Evolutionary conservation across 2,888 invertebrate genomes (phyloP).

Genomic region (Drosophila meridiana): DNA sequence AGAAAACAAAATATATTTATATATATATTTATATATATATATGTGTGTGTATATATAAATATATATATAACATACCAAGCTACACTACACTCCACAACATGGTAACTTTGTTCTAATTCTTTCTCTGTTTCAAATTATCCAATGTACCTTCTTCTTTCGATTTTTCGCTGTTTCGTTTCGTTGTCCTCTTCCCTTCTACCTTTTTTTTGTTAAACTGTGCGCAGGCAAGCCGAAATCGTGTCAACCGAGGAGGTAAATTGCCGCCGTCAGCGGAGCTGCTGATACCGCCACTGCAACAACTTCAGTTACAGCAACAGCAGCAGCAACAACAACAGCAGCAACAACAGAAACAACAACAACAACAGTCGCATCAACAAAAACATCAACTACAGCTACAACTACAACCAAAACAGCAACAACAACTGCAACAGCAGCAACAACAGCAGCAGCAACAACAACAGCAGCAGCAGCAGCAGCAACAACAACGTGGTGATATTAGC

Average conservation of each 20-base stretch:
- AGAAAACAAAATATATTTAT: constrained; percentile 3
- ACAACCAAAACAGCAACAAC: constrained; percentile 48
- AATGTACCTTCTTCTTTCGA: constrained; percentile 38
- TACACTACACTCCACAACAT: constrained; percentile 36
- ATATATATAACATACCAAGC: constrained; percentile 8
- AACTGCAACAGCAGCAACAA: constrained; percentile 44
- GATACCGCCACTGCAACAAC: constrained; percentile 50
- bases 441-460: constrained; percentile 50
- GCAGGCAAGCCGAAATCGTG: constrained; percentile 71
- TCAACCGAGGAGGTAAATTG: constrained; percentile 67
- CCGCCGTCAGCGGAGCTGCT: constrained; percentile 56
- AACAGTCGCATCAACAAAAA: constrained; percentile 31
- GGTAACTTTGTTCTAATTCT: constrained; percentile 65
- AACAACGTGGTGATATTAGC: constrained; percentile 82
- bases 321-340: constrained; percentile 37
- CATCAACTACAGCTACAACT: constrained; percentile 46
- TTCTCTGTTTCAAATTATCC: constrained; percentile 55
- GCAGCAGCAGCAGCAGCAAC: constrained; percentile 73
- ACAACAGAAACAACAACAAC: constrained; percentile 32
- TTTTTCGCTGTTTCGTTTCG: constrained; percentile 56
- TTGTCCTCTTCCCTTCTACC: constrained; percentile 34
- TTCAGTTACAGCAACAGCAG: constrained; percentile 36
- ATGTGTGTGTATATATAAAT: neutral
- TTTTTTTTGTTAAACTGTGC: constrained; percentile 34
- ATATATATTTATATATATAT: neutral